These are phyloP conservation scores for Sitta carolinensis DNA, from an alignment of 2,797 vertebrate species.

Conservation along the genomic window DNA sequence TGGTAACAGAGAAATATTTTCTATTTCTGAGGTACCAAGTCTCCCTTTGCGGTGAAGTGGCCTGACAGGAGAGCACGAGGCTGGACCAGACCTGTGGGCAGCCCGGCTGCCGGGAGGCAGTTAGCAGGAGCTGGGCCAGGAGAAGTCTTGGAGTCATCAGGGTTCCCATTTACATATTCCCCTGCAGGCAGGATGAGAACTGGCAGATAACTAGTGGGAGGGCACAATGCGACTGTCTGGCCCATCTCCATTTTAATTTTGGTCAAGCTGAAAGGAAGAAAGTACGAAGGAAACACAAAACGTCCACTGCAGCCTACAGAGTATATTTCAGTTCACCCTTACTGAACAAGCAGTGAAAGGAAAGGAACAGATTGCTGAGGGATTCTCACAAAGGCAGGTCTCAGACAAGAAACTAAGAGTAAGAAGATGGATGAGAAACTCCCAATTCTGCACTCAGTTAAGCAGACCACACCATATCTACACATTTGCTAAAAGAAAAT, in stretches of 20 bases:
- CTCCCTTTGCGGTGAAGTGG: not conserved
- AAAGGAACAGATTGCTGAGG: not conserved
- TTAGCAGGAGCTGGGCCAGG: not conserved
- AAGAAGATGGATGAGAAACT: not conserved
- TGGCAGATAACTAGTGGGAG: not conserved
- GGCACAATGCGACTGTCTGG: not conserved
- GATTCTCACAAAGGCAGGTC: not conserved
- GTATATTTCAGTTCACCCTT: not conserved
- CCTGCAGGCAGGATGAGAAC: not conserved
- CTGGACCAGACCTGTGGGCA: not conserved
- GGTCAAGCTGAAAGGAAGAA: not conserved
- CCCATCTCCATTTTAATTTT: not conserved
- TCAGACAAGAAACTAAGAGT: not conserved
- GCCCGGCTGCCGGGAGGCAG: not conserved
- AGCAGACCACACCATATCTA: not conserved
- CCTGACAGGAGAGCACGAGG: not conserved
- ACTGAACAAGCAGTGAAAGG: fast-evolving
- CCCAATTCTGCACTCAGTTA: not conserved
- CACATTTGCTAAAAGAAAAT: not conserved
- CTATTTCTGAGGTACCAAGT: not conserved
- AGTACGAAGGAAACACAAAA: not conserved
- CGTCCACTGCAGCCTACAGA: not conserved
- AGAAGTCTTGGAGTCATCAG: not conserved
- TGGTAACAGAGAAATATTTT: not conserved
- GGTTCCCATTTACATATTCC: not conserved